Evolutionary conservation across 2,113 vertebrate species (phyloP), one percentile per base, ranked within the genome.

Genomic region (Lucifuga dentata): DNA sequence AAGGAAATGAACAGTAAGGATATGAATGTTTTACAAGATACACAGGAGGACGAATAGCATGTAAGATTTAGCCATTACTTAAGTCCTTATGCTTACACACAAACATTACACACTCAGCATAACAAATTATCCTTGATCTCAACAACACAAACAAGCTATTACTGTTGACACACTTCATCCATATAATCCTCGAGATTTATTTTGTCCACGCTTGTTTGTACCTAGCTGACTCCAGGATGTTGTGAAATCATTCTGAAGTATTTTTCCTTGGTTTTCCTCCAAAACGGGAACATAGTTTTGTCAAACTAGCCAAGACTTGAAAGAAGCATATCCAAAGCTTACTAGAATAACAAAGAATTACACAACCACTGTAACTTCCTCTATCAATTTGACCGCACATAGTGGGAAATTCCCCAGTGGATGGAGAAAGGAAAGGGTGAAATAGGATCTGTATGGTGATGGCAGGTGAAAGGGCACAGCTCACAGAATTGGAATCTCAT

Each of bases 401-500:
- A 53, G 41, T 45, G 82, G 85, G 82, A 73, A 88, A 80, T 73
- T 86, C 79, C 84, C 79, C 1, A 1, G 55, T 33, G 1, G 17
- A 48, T 23, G 35, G 7, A 1, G 53, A 55, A 72, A 50, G 20
- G 57, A 41, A 81, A 62, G 75, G 60, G 50, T 63, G 83, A 81
- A 91, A 89, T 73, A 36, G 73, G 53, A 90, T 81, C 87, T 58
- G 17, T 48, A 53, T 78, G 80, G 68, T 45, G 73, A 73, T 24
- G 75, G 77, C 79, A 90, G 87, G 90, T 90, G 88, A 89, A 52
- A 78, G 78, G 72, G 43, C 75, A 66, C 41, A 35, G 84, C 69
- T 87, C 78, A 86, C 52, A 50, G 36, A 68, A 57, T 53, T 73
- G 80, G 83, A 90, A 87, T 87, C 55, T 68, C 51, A 46, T 24